Evolutionary conservation across 2,888 invertebrate genomes (phyloP).

Genomic region (Nymphalis c-album): DNA sequence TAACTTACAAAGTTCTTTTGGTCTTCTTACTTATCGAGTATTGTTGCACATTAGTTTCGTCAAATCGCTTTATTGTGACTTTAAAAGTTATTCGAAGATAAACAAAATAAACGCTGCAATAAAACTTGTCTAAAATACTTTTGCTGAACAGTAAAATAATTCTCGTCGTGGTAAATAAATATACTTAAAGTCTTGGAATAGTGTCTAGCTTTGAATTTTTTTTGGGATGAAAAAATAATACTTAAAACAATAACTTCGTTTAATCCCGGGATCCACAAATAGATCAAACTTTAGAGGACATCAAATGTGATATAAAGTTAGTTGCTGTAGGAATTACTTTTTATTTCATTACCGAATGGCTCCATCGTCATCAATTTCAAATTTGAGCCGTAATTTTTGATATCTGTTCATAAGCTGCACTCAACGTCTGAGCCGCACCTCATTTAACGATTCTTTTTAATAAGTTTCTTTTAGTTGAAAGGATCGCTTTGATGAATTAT

Average conservation of each 20-base stretch:
- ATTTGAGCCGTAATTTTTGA: background rate
- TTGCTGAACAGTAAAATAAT: background rate
- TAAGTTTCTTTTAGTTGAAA: conserved; percentile 6
- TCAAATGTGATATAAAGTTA: too few relatives aligned
- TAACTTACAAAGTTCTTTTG: background rate
- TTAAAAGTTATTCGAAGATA: conserved; percentile 6
- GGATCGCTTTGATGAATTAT: conserved; percentile 1
- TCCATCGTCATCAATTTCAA: background rate
- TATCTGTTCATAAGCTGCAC: conserved; percentile 6
- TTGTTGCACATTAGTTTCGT: background rate
- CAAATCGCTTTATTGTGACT: background rate
- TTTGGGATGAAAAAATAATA: background rate
- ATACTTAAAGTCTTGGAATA: background rate
- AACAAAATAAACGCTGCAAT: conserved; percentile 8
- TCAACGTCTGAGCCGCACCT: background rate
- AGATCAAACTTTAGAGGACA: too few relatives aligned
- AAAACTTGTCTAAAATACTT: conserved; percentile 4
- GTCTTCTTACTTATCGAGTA: background rate
- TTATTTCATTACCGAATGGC: background rate
- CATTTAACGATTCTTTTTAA: conserved; percentile 1
- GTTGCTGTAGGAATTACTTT: too few relatives aligned
- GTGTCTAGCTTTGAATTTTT: background rate
- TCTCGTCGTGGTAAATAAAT: too few relatives aligned
- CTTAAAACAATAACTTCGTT: too few relatives aligned
- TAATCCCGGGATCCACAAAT: too few relatives aligned